These are phyloP conservation scores for Aradophagus sp. DNA, from an alignment of 1,140 invertebrate genomes.

Conservation along the genomic window DNA sequence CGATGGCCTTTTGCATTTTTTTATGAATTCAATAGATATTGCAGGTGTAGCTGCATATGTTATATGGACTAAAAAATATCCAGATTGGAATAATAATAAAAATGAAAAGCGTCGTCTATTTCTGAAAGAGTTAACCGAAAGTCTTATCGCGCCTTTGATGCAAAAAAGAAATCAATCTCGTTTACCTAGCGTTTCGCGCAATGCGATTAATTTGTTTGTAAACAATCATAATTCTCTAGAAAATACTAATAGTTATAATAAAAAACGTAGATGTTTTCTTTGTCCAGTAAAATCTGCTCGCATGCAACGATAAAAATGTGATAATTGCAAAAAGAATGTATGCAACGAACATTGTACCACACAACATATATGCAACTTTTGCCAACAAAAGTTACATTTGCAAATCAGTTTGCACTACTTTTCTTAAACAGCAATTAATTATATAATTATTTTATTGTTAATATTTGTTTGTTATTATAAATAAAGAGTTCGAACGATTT, in stretches of 20 bases:
- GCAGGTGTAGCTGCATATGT: slow-evolving; percentile 13
- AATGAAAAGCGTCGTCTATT: slow-evolving; percentile 18
- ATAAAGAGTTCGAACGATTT: slow-evolving; percentile 12
- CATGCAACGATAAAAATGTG: slow-evolving; percentile 19
- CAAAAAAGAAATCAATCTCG: slow-evolving; percentile 7
- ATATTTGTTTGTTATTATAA: slow-evolving; percentile 8
- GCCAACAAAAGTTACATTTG: not conserved
- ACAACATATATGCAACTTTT: slow-evolving; percentile 4
- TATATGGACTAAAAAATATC: slow-evolving; percentile 26
- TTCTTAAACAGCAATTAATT: slow-evolving; percentile 6
- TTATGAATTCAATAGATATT: slow-evolving; percentile 24
- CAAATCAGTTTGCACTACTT: slow-evolving; percentile 7
- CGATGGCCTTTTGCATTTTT: slow-evolving; percentile 40
- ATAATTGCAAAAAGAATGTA: slow-evolving; percentile 22
- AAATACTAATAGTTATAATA: slow-evolving; percentile 13
- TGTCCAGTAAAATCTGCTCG: slow-evolving; percentile 8
- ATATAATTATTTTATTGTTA: slow-evolving; percentile 16
- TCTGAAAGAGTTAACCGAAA: slow-evolving; percentile 13
- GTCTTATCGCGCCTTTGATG: slow-evolving; percentile 10
- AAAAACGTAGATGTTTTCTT: slow-evolving; percentile 22
- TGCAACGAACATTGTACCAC: slow-evolving; percentile 11
- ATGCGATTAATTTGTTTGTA: slow-evolving; percentile 12
- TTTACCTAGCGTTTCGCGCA: not conserved
- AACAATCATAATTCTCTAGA: slow-evolving; percentile 8
- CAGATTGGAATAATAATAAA: slow-evolving; percentile 20